Conservation (phyloP, 2,888 invertebrate genomes). For the Melinaea menophilus region DNA sequence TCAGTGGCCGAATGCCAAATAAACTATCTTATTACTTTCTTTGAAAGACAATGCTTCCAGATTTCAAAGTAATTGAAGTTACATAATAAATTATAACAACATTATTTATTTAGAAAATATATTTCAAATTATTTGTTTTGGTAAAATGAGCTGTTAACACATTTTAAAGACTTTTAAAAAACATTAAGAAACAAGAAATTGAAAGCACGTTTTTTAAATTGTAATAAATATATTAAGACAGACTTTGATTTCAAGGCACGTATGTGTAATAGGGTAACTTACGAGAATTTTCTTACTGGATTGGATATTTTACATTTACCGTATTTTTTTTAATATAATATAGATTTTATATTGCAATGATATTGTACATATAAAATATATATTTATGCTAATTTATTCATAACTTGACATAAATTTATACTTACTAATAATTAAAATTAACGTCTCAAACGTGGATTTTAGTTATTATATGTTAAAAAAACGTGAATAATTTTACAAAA, state of each 20-base stretch:
- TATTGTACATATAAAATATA: not conserved
- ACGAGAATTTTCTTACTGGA: conserved; percentile 18
- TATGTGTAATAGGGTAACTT: conserved; percentile 24
- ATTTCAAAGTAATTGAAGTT: too few species aligned
- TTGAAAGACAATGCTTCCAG: too few species aligned
- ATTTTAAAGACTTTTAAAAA: too few species aligned
- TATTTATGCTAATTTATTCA: too few species aligned
- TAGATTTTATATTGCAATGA: not conserved
- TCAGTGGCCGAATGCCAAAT: too few species aligned
- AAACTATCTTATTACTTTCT: too few species aligned
- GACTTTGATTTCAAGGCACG: conserved; percentile 21
- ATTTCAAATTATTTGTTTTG: too few species aligned
- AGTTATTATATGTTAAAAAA: too few species aligned
- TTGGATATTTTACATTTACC: not conserved
- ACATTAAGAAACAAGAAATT: conserved; percentile 8
- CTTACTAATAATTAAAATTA: not conserved
- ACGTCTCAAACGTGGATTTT: not conserved
- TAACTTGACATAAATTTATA: not conserved
- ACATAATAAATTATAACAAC: too few species aligned
- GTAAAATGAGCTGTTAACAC: too few species aligned
- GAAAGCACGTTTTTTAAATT: conserved; percentile 14
- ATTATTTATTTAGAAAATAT: too few species aligned
- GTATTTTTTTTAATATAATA: not conserved
- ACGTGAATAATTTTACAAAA: too few species aligned
- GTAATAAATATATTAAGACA: conserved; percentile 13